Conservation (phyloP, 1,140 invertebrate species). For the Hypsibius dujardini region DNA sequence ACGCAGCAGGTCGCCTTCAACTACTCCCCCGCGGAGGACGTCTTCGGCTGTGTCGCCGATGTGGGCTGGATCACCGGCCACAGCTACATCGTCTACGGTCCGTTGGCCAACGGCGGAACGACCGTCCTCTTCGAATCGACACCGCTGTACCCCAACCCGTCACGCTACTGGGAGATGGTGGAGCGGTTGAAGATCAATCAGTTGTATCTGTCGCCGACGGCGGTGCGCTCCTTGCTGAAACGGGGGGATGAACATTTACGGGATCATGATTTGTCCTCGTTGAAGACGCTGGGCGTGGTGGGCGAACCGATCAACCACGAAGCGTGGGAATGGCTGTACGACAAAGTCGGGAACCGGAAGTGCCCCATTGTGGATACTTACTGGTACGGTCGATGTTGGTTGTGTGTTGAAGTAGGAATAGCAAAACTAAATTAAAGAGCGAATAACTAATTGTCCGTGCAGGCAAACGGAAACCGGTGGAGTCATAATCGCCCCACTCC, state of each 20-base stretch:
- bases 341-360: slow-evolving; percentile 35
- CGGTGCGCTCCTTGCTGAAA: slow-evolving; percentile 37
- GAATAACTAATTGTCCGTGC: no score
- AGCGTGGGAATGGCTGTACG: slow-evolving; percentile 41
- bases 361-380: slow-evolving; percentile 39
- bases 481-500: slow-evolving; percentile 36
- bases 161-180: slow-evolving; percentile 41
- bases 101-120: slow-evolving; percentile 39
- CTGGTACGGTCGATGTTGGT: slow-evolving; percentile 26
- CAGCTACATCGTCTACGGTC: slow-evolving; percentile 41
- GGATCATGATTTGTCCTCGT: slow-evolving; percentile 39
- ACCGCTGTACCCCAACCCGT: slow-evolving; percentile 40
- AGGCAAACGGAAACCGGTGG: slow-evolving; percentile 37
- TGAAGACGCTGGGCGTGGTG: slow-evolving; percentile 38
- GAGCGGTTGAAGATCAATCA: slow-evolving; percentile 38
- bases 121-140: slow-evolving; percentile 41
- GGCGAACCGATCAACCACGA: slow-evolving; percentile 42
- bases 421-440: no score
- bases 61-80: slow-evolving; percentile 45
- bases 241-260: slow-evolving; percentile 57
- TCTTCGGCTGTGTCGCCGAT: slow-evolving; percentile 42
- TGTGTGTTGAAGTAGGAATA: no score
- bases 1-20: slow-evolving; percentile 41
- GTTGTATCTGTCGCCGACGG: slow-evolving; percentile 41
- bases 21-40: slow-evolving; percentile 33